Conservation (phyloP, 2,888 invertebrate genomes). For the Prionchulus punctatus region DNA sequence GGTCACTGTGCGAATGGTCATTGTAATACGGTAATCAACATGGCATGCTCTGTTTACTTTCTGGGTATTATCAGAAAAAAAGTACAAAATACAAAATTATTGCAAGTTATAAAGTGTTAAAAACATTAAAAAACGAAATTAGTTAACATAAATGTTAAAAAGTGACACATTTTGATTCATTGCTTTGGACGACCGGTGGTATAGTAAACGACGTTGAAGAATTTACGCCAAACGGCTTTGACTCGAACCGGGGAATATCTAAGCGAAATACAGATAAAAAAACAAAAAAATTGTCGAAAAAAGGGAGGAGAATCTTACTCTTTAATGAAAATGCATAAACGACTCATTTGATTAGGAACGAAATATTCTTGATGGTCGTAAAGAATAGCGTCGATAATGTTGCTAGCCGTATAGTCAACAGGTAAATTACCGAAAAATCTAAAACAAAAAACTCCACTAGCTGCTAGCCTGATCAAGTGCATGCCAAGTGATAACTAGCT, state of each 20-base stretch:
- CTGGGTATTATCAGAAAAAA: too few relatives aligned
- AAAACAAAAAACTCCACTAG: conserved; percentile 1
- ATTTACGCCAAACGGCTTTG: background rate
- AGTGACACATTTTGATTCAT: too few relatives aligned
- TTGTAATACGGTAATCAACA: too few relatives aligned
- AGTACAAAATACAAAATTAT: too few relatives aligned
- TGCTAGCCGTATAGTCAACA: conserved; percentile 20
- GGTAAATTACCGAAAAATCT: conserved; percentile 30
- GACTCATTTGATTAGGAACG: background rate
- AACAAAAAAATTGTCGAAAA: background rate
- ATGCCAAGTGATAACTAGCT: background rate
- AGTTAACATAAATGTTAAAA: too few relatives aligned
- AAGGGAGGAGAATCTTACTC: background rate
- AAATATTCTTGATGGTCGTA: conserved; percentile 19
- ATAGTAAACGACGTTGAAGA: background rate
- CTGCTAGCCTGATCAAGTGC: background rate
- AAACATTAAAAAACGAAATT: too few relatives aligned
- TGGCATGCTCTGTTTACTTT: too few relatives aligned
- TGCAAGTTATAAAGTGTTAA: too few relatives aligned
- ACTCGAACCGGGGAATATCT: background rate
- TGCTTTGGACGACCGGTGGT: too few relatives aligned
- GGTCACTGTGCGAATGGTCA: too few relatives aligned
- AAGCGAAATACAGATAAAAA: background rate
- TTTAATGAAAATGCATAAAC: background rate
- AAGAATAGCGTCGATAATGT: conserved; percentile 26